These are phyloP conservation scores for Blastobasis adustella DNA, from an alignment of 2,888 invertebrate genomes.

Conservation along the genomic window DNA sequence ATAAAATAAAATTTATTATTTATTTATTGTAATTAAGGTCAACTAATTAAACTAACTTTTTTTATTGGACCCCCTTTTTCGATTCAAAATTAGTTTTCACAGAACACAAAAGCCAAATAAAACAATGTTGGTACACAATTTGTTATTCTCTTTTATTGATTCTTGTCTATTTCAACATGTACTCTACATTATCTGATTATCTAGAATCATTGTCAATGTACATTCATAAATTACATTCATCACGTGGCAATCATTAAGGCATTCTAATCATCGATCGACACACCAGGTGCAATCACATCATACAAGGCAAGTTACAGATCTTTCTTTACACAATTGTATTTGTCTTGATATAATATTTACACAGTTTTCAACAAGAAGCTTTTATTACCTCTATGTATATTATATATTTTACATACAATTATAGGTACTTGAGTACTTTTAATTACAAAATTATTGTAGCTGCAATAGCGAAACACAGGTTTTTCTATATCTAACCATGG, in stretches of 20 bases:
- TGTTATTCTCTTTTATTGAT: slow-evolving; percentile 55
- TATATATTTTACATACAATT: not conserved
- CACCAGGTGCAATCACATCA: slow-evolving; percentile 25
- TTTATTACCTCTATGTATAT: too few relatives aligned
- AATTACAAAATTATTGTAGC: too few relatives aligned
- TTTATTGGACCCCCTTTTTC: not conserved
- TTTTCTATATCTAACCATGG: not conserved
- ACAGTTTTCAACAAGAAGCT: too few relatives aligned
- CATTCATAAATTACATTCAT: slow-evolving; percentile 56
- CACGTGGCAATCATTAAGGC: slow-evolving; percentile 65
- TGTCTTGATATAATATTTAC: slow-evolving; percentile 9
- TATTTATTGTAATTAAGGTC: not conserved
- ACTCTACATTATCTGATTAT: slow-evolving; percentile 47
- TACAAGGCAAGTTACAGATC: slow-evolving; percentile 34
- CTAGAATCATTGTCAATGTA: slow-evolving; percentile 32
- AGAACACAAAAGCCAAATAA: slow-evolving; percentile 42
- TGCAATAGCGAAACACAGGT: not conserved
- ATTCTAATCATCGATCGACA: slow-evolving; percentile 23
- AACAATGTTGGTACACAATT: slow-evolving; percentile 56
- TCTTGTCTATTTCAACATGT: slow-evolving; percentile 57
- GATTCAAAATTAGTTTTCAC: slow-evolving; percentile 7
- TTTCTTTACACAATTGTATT: slow-evolving; percentile 16
- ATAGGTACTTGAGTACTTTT: too few relatives aligned
- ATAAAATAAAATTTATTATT: not conserved
- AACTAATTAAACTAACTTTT: not conserved